phyloP scores from a whole-genome alignment of 1,140 invertebrate species.

The Oncopodura yosiiana region DNA sequence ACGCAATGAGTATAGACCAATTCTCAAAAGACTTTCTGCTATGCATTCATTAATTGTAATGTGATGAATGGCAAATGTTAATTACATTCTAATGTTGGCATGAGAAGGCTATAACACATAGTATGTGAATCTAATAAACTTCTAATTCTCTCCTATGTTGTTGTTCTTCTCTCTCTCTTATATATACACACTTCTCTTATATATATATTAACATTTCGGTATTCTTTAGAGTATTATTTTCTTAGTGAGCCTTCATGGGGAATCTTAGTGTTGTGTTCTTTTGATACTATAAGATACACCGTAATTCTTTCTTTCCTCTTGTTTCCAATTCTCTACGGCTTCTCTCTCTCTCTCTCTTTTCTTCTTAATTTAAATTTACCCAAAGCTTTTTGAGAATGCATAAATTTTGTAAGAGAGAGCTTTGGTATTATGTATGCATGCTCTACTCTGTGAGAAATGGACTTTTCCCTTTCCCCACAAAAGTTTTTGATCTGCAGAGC shows the following conservation, averaged over 20 bases:
- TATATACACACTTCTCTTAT: slow-evolving; percentile 1
- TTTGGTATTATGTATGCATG: not conserved
- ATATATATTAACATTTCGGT: too few species aligned
- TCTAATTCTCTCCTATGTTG: slow-evolving; percentile 19
- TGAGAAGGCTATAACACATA: slow-evolving; percentile 32
- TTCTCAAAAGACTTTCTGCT: not conserved
- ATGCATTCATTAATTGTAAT: slow-evolving; percentile 30
- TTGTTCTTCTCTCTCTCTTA: slow-evolving; percentile 3
- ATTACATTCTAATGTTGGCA: slow-evolving; percentile 35
- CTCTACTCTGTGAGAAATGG: not conserved
- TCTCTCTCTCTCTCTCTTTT: slow-evolving; percentile 1
- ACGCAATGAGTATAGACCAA: not conserved
- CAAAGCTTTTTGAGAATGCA: slow-evolving; percentile 16
- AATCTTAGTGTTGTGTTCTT: not conserved
- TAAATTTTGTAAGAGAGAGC: slow-evolving; percentile 10
- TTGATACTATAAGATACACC: not conserved
- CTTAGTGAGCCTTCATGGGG: too few species aligned
- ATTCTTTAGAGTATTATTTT: too few species aligned
- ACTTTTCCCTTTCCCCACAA: slow-evolving; percentile 1
- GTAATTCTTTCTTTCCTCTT: slow-evolving; percentile 1
- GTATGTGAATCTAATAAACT: slow-evolving; percentile 32
- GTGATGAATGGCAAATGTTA: slow-evolving; percentile 34
- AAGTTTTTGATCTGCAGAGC: not conserved
- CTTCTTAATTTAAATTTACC: slow-evolving; percentile 20
- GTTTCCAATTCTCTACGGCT: not conserved